A percentile compares a stretch with the other conserved stretches of the same genome.
These are phyloP conservation scores for Eucera pruinosa DNA, from an alignment of 2,888 invertebrate species.

Conservation along the genomic window DNA sequence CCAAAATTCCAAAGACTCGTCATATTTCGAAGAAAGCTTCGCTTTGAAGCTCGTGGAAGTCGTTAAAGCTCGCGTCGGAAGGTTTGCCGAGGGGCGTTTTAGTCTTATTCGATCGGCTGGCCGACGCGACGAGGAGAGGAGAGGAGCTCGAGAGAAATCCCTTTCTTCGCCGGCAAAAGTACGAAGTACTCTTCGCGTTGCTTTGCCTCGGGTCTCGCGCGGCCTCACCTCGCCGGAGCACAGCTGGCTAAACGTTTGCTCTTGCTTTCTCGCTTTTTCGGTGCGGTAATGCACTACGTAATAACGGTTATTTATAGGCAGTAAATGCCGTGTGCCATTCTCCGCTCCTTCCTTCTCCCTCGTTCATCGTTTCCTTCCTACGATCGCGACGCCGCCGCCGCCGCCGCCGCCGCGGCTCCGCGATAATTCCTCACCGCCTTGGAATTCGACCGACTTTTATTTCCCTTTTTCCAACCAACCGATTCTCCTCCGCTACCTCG, in stretches of 20 bases:
- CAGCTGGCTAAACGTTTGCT: conserved; percentile 59
- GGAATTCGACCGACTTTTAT: conserved; percentile 58
- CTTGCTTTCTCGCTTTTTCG: conserved; percentile 51
- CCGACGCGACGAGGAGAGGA: background rate
- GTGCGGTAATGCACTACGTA: conserved; percentile 64
- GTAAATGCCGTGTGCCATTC: conserved; percentile 60
- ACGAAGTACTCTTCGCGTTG: conserved; percentile 14
- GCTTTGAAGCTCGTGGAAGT: no score
- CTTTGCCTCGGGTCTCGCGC: conserved; percentile 30
- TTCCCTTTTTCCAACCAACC: conserved; percentile 2
- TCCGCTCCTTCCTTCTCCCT: conserved; percentile 17
- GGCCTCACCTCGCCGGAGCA: conserved; percentile 27
- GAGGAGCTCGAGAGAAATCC: no score
- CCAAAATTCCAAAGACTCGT: no score
- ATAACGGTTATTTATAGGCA: conserved; percentile 72
- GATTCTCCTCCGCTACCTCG: no score
- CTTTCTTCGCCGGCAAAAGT: conserved; percentile 28
- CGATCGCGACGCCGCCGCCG: conserved; percentile 11
- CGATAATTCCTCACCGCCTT: conserved; percentile 53
- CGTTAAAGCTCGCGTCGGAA: no score
- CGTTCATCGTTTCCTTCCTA: conserved; percentile 34
- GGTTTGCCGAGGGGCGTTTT: no score
- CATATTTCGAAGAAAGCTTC: no score
- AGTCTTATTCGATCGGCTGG: no score
- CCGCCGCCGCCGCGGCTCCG: no score